phyloP scores from a whole-genome alignment of 2,888 invertebrate genomes.

The Polyommatus icarus region DNA sequence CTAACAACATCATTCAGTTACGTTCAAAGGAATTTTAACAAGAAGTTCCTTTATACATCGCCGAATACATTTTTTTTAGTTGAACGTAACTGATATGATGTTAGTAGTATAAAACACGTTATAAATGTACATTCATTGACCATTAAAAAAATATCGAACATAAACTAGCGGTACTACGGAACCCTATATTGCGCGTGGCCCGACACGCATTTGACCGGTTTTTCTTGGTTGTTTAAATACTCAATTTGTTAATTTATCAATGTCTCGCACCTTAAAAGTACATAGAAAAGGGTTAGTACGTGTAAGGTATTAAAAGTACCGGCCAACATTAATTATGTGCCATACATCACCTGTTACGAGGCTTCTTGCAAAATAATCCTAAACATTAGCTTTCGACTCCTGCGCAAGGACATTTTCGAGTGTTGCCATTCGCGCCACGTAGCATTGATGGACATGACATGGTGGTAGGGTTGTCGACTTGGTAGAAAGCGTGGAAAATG shows the following conservation, averaged over 20 bases:
- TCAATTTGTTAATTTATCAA: not conserved
- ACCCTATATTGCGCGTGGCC: no score
- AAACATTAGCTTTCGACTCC: conserved; percentile 59
- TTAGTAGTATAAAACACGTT: no score
- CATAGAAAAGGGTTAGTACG: conserved; percentile 23
- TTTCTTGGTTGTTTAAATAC: not conserved
- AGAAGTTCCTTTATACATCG: no score
- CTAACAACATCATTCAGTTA: no score
- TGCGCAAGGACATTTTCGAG: conserved; percentile 66
- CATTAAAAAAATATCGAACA: no score
- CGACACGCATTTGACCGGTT: no score
- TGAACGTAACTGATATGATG: no score
- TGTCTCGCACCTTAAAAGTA: not conserved
- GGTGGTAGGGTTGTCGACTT: not conserved
- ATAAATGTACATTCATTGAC: no score
- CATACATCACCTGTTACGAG: conserved; percentile 58
- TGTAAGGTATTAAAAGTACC: conserved; percentile 22
- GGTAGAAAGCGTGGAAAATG: not conserved
- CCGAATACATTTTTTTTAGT: no score
- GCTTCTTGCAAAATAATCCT: conserved; percentile 65
- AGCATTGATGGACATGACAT: not conserved
- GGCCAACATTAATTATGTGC: conserved; percentile 49
- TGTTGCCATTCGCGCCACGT: conserved; percentile 45
- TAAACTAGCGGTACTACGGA: no score
- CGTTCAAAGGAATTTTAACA: no score